These are phyloP conservation scores for Eupithecia inturbata DNA, from an alignment of 2,888 invertebrate genomes.

Conservation along the genomic window DNA sequence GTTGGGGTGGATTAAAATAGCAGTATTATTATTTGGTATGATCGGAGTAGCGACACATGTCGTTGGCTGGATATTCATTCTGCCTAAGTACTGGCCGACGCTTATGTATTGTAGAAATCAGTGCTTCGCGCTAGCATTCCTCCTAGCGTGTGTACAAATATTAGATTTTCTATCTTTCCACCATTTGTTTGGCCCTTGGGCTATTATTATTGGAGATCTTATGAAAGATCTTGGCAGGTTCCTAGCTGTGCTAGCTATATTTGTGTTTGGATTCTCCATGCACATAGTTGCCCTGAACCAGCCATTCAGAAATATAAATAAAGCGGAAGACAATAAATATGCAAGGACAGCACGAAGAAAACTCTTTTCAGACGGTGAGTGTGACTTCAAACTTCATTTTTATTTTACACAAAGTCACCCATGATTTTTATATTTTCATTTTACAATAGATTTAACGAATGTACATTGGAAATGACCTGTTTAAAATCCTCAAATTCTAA, in stretches of 20 bases:
- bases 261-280: constrained; percentile 99
- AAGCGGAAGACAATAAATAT: constrained; percentile 85
- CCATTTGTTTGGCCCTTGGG: constrained; percentile 99
- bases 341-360: constrained; percentile 81
- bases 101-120: constrained; percentile 98
- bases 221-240: constrained; percentile 98
- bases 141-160: constrained; percentile 98
- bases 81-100: constrained; percentile 90
- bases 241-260: constrained; percentile 98
- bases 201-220: constrained; percentile 98
- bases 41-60: constrained; percentile 96
- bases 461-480: constrained; percentile 38
- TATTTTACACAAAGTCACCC: constrained; percentile 24
- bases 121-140: constrained; percentile 96
- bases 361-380: constrained; percentile 90
- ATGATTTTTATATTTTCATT: constrained; percentile 28
- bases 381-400: constrained; percentile 46
- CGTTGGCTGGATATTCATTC: constrained; percentile 88
- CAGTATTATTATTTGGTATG: constrained; percentile 93
- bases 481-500: constrained; percentile 45
- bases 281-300: constrained; percentile 98
- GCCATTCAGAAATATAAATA: constrained; percentile 90
- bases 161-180: constrained; percentile 99
- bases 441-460: constrained; percentile 28
- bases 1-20: constrained; percentile 96